Evolutionary conservation across 1,140 invertebrate genomes (phyloP), one percentile per base, ranked within the genome.

Genomic region (Hycleus phaleratus): DNA sequence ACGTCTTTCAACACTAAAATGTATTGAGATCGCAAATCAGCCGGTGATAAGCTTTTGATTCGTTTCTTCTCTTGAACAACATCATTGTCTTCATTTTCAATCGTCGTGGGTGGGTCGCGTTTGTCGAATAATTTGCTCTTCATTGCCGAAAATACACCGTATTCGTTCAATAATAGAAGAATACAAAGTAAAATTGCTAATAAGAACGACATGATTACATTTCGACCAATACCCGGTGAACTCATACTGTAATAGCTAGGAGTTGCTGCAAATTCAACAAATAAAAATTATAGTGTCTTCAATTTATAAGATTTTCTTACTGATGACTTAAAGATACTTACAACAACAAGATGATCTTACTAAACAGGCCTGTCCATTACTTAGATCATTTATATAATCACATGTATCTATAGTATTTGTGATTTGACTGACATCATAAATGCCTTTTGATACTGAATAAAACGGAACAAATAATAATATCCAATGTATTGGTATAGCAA

Each of bases 21-120:
- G 1, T 32, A 32, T 7, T 32, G 32, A 4, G 32, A 32, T 1
- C 1, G 4, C 7, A 32, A 32, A 5, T 32, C 32, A 32, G 2
- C 32, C 7, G 32, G 32, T 32, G 32, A 5, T 5, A 32, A 32
- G 4, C 4, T 32, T 32, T 32, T 32, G 32, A 32, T 32, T 7
- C 32, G 32, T 32, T 32, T 3, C 64, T 49, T 4, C 43, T 32
- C 9, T 80, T 76, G 8, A 79, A 80, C 26, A 76, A 74, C 63
- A 91, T 87, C 81, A 90, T 82, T 5, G 82, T 74, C 8, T 82
- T 79, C 73, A 92, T 91, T 26, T 91, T 81, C 43, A 75, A 66
- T 38, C 85, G 84, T 82, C 86, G 87, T 11, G 80, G 79, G 7
- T 88, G 64, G 0, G 68, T 65, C 4, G 60, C 64, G 60, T 81